Evolutionary conservation across 1,140 invertebrate genomes (phyloP).

Genomic region (Eumeta japonica): DNA sequence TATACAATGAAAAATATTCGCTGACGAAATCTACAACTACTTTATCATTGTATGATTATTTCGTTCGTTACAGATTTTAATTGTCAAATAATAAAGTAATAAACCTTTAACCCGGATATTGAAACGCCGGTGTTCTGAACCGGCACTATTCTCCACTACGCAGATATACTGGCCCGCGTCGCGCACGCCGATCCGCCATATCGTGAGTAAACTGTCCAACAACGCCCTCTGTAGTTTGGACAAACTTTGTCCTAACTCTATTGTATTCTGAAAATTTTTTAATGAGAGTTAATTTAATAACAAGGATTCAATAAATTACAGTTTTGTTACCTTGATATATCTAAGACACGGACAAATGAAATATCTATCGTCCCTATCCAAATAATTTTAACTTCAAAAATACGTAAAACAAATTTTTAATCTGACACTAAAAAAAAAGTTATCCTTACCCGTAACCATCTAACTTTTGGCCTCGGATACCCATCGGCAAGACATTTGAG

Average conservation of each 20-base stretch:
- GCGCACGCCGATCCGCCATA: slow-evolving; percentile 18
- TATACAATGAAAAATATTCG: neutral
- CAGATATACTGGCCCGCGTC: slow-evolving; percentile 50
- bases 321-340: no score
- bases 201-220: slow-evolving; percentile 23
- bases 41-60: no score
- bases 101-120: slow-evolving; percentile 38
- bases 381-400: no score
- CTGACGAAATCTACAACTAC: no score
- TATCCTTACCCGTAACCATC: slow-evolving; percentile 42
- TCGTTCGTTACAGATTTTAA: no score
- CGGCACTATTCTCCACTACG: slow-evolving; percentile 39
- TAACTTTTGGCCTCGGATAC: slow-evolving; percentile 39
- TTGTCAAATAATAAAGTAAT: neutral
- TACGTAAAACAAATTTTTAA: no score
- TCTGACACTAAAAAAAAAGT: slow-evolving; percentile 1
- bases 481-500: slow-evolving; percentile 43
- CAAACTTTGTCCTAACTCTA: slow-evolving; percentile 16
- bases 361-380: no score
- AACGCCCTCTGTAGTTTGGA: slow-evolving; percentile 20
- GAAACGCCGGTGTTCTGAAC: slow-evolving; percentile 30
- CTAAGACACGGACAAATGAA: no score
- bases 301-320: no score
- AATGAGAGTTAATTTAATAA: no score
- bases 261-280: slow-evolving; percentile 23